phyloP scores from a whole-genome alignment of 2,888 invertebrate genomes.

The Campoplex capitator region DNA sequence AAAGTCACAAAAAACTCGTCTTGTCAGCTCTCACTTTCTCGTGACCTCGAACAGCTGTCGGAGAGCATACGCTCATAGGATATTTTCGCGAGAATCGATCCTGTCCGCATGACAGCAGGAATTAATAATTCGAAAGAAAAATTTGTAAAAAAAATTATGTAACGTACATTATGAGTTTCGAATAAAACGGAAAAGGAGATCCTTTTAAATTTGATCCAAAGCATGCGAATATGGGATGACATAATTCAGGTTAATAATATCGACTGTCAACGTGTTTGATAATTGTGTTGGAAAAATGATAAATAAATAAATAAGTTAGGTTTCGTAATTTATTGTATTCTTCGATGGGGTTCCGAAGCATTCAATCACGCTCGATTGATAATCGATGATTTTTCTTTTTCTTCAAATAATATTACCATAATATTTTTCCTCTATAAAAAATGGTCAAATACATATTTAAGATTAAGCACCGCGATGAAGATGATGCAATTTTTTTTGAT shows the following conservation, averaged over 20 bases:
- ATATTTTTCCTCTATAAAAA: background rate
- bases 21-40: conserved; percentile 36
- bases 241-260: background rate
- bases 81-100: background rate
- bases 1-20: conserved; percentile 28
- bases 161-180: background rate
- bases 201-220: background rate
- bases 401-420: background rate
- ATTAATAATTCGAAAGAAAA: background rate
- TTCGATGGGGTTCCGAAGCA: too few relatives aligned
- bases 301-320: background rate
- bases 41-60: conserved; percentile 42
- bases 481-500: background rate
- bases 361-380: background rate
- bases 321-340: background rate
- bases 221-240: background rate
- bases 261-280: background rate
- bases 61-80: background rate
- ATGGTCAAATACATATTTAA: background rate
- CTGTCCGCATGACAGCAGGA: background rate
- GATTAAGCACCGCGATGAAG: background rate
- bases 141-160: conserved; percentile 14
- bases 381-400: background rate
- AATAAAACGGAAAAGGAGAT: conserved; percentile 66
- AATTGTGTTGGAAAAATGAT: background rate